Evolutionary conservation across 2,797 vertebrate genomes (phyloP), one percentile per base, ranked within the genome.

Genomic region (Esox masquinongy): DNA sequence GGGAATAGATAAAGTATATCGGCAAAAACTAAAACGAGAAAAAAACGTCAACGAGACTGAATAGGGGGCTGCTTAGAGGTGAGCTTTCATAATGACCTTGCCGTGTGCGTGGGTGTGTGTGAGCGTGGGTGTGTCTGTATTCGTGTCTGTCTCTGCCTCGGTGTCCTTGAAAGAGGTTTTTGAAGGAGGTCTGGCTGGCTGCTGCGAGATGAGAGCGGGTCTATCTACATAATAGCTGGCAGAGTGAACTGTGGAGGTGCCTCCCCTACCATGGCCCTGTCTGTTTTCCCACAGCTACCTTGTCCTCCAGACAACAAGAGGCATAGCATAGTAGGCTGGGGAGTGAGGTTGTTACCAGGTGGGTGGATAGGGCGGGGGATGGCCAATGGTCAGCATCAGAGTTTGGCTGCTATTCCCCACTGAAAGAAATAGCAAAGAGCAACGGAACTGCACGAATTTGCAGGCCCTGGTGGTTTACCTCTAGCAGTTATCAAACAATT

Each of bases 41-140:
- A 85, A 74, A 83, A 36, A 70, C 77, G 78, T 84, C 75, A 74
- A 81, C 85, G 84, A 84, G 53, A 79, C 47, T 75, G 80, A 84
- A 85, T 85, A 81, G 84, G 87, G 56, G 56, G 22, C 11, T 61
- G 22, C 22, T 61, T 85, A 84, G 79, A 88, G 88, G 85, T 89
- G 88, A 89, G 84, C 74, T 83, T 22, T 9, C 24, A 80, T 86
- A 84, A 88, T 84, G 81, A 88, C 83, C 82, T 85, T 72, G 34
- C 66, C 36, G 83, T 80, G 83, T 78, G 71, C 66, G 53, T 71
- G 59, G 66, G 36, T 39, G 36, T 39, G 36, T 8, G 36, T 5
- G 36, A 3, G 36, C 36, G 36, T 64, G 34, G 70, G 39, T 74
- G 56, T 73, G 75, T 70, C 73, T 51, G 61, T 68, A 69, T 70